Evolutionary conservation across 2,113 vertebrate species (phyloP).

Genomic region (Sturnus vulgaris): DNA sequence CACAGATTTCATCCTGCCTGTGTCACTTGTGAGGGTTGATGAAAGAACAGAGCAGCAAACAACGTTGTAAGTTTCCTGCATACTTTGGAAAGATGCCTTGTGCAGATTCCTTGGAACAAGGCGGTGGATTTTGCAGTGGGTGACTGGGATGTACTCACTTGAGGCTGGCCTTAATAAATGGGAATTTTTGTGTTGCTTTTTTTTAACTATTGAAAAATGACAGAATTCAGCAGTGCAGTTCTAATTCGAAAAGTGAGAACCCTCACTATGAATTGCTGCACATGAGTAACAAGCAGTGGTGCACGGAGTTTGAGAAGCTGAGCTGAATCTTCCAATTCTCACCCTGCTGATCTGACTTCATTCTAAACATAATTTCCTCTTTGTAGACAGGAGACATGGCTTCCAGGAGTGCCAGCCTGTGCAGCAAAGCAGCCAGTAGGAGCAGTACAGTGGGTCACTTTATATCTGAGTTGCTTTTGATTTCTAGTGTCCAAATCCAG

Average conservation of each 20-base stretch:
- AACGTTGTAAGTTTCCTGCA: rapidly evolving
- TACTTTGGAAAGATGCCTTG: background rate
- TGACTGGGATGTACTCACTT: background rate
- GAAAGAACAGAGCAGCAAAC: background rate
- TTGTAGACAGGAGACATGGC: background rate
- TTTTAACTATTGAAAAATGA: background rate
- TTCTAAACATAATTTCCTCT: background rate
- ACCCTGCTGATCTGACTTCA: background rate
- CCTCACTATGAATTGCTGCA: background rate
- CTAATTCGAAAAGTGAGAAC: background rate
- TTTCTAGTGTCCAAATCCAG: background rate
- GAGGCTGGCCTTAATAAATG: background rate
- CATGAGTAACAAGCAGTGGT: background rate
- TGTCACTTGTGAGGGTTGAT: background rate
- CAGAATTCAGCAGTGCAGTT: background rate
- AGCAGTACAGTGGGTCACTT: background rate
- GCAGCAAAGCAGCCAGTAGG: background rate
- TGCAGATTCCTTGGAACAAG: background rate
- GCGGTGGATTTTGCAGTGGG: background rate
- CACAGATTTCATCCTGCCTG: background rate
- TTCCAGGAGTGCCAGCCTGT: slow-evolving; percentile 11
- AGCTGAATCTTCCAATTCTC: background rate
- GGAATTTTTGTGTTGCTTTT: background rate
- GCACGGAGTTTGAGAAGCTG: background rate
- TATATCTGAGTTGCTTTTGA: background rate